Conservation (phyloP, 2,797 vertebrate species). For the Myotis planiceps region DNA sequence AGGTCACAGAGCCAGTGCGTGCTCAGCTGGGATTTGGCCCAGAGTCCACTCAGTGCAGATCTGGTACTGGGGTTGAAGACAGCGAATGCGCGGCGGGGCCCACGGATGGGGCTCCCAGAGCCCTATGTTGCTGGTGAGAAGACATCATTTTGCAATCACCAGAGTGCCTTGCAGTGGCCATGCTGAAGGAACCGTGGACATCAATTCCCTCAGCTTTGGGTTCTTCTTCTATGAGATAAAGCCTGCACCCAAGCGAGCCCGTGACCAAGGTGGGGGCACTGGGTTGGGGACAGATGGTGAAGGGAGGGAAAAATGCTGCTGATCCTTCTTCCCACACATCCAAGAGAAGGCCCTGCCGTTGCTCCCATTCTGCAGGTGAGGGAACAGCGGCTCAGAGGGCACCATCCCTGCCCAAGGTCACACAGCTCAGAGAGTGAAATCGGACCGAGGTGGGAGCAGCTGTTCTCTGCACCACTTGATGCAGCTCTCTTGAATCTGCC, state of each 20-base stretch:
- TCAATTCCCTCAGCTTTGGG: neutral
- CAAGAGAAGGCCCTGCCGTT: rapidly evolving
- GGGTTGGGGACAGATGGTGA: neutral
- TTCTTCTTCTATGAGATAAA: neutral
- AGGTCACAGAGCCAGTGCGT: neutral
- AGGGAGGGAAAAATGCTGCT: too few species aligned
- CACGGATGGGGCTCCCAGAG: neutral
- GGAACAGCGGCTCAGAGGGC: neutral
- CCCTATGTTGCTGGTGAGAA: neutral
- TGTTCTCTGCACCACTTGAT: rapidly evolving
- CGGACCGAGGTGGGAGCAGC: neutral
- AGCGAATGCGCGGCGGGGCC: neutral
- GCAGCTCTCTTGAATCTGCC: neutral
- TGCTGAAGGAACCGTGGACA: neutral
- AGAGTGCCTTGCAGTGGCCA: neutral
- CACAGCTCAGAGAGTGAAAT: neutral
- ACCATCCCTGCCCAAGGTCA: neutral
- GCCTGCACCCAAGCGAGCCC: neutral
- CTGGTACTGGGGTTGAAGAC: neutral
- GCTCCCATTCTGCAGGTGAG: neutral
- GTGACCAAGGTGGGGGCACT: neutral
- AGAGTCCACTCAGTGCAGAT: neutral
- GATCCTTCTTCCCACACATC: neutral
- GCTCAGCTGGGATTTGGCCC: neutral
- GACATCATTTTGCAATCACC: neutral